phyloP scores from a whole-genome alignment of 23 tunicate species.

The Corella eumyota region DNA sequence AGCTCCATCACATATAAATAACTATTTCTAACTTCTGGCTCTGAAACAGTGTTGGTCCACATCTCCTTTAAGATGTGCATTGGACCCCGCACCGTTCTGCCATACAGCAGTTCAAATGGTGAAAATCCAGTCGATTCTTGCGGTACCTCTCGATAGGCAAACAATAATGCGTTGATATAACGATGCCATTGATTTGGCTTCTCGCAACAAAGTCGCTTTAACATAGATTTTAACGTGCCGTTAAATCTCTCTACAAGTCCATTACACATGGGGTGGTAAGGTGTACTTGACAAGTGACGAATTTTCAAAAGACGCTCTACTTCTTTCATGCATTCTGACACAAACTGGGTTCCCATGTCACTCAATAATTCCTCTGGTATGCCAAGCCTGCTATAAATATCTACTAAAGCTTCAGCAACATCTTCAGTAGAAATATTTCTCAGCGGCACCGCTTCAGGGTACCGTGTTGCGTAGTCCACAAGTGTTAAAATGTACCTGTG shows the following conservation, averaged over 20 bases:
- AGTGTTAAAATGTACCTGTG: no score
- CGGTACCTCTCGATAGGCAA: no score
- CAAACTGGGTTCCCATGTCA: no score
- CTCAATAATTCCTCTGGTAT: slow-evolving; percentile 14
- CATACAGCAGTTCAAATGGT: slow-evolving; percentile 6
- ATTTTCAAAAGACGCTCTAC: slow-evolving; percentile 9
- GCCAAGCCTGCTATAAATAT: slow-evolving; percentile 10
- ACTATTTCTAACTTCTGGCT: no score
- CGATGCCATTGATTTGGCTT: slow-evolving; percentile 13
- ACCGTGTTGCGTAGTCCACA: slow-evolving; percentile 17
- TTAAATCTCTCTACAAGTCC: no score
- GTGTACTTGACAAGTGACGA: not conserved
- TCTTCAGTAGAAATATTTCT: slow-evolving; percentile 19
- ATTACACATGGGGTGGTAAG: no score
- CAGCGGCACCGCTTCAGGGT: slow-evolving; percentile 18
- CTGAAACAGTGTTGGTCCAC: no score
- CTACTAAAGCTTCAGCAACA: slow-evolving; percentile 24
- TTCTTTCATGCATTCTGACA: slow-evolving; percentile 7
- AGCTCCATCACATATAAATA: no score
- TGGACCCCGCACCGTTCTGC: slow-evolving; percentile 4
- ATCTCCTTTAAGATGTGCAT: no score
- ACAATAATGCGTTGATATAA: slow-evolving; percentile 5
- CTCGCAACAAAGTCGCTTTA: no score
- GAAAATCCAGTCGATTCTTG: no score
- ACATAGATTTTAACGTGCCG: no score